Evolutionary conservation across 2,113 vertebrate genomes (phyloP).

Genomic region (Tychaedon coryphoeus): DNA sequence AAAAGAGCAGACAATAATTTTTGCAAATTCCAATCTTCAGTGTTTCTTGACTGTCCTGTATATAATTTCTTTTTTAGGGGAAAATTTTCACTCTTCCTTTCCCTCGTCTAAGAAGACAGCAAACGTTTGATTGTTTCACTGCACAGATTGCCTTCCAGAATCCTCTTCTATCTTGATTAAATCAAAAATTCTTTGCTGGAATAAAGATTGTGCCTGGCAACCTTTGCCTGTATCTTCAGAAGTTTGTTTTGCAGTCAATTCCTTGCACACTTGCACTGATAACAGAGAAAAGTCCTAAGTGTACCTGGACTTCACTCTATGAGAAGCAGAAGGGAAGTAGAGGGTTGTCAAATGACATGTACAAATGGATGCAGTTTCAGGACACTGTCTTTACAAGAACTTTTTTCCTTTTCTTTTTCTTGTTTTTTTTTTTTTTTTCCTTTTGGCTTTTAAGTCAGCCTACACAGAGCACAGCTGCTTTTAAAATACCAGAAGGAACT

Average conservation of each 20-base stretch:
- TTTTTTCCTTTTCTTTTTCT: too few species aligned
- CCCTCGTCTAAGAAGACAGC: neutral
- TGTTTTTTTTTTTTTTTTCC: fast-evolving
- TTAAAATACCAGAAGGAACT: neutral
- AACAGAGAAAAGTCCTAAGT: neutral
- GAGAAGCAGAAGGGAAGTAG: neutral
- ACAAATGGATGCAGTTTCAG: neutral
- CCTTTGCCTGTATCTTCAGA: neutral
- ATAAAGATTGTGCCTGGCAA: neutral
- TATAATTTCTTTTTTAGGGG: neutral
- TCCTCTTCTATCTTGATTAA: neutral
- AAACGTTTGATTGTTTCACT: neutral
- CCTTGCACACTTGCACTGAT: neutral
- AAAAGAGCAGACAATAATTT: neutral
- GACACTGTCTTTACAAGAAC: neutral
- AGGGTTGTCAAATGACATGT: neutral
- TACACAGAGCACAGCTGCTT: neutral
- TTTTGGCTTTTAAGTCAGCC: neutral
- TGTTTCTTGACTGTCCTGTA: neutral
- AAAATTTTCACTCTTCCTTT: neutral
- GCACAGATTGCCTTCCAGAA: neutral
- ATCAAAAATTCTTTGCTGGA: neutral
- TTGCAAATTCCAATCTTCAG: neutral
- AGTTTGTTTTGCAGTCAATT: neutral
- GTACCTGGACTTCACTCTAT: neutral